These are phyloP conservation scores for Tenodera sinensis DNA, from an alignment of 2,888 invertebrate species.

Conservation along the genomic window DNA sequence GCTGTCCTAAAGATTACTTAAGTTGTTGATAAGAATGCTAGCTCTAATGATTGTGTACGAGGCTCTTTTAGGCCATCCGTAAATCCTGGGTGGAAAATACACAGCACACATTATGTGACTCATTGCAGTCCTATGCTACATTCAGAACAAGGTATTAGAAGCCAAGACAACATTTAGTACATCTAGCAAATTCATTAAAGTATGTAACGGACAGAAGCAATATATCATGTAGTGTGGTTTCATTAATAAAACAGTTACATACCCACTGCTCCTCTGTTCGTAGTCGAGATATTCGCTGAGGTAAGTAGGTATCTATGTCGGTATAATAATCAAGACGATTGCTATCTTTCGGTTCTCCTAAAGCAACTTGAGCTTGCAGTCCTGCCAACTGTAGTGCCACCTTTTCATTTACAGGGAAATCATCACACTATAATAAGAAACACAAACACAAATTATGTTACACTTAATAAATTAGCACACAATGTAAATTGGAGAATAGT, in stretches of 20 bases:
- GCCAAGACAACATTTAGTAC: no score
- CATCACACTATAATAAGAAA: conserved; percentile 65
- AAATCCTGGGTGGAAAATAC: no score
- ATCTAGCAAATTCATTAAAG: no score
- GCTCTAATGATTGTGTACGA: no score
- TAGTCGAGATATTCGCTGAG: conserved; percentile 74
- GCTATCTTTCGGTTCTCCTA: conserved; percentile 78
- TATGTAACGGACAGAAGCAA: no score
- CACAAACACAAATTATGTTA: no score
- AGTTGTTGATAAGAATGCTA: no score
- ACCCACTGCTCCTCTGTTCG: conserved; percentile 82
- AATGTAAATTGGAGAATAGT: background rate
- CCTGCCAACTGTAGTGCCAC: conserved; percentile 92
- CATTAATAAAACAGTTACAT: conserved; percentile 36
- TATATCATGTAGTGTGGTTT: background rate
- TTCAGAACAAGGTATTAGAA: no score
- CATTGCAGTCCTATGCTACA: no score
- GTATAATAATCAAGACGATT: conserved; percentile 81
- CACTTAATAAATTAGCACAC: background rate
- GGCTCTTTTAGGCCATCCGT: no score
- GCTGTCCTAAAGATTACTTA: no score
- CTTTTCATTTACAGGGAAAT: conserved; percentile 92
- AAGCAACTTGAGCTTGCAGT: conserved; percentile 89
- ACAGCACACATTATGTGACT: no score
- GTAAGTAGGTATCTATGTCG: conserved; percentile 86